Conservation (phyloP, 2,113 vertebrate species). For the Oceanites oceanicus region DNA sequence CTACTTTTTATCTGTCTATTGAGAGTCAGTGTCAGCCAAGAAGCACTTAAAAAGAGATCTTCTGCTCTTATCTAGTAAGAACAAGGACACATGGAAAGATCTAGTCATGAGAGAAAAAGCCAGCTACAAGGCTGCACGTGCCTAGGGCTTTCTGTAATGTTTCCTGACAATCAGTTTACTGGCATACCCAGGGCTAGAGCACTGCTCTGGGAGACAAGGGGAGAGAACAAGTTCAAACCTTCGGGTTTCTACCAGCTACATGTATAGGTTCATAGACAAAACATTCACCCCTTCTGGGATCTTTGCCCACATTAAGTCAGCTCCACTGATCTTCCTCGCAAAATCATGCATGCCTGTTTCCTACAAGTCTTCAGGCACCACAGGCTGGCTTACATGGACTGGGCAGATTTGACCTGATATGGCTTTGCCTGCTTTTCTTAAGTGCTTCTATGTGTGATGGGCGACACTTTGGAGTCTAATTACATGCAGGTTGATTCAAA, state of each 20-base stretch:
- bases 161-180: not conserved
- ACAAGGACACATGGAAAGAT: constrained; percentile 3
- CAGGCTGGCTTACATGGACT: not conserved
- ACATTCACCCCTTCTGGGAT: not conserved
- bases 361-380: not conserved
- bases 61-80: not conserved
- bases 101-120: not conserved
- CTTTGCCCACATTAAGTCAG: not conserved
- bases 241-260: fast-evolving
- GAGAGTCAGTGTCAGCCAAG: not conserved
- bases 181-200: not conserved
- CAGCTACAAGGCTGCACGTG: not conserved
- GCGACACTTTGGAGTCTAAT: not conserved
- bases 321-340: not conserved
- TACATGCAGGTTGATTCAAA: not conserved
- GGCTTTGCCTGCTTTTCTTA: not conserved
- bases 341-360: not conserved
- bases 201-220: not conserved
- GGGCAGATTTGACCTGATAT: not conserved
- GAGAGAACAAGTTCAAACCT: not conserved
- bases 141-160: not conserved
- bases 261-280: not conserved
- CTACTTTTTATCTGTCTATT: constrained; percentile 3
- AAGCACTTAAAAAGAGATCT: constrained; percentile 19
- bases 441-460: not conserved